phyloP scores from a whole-genome alignment of 2,797 vertebrate genomes.

The Gymnocypris eckloni region DNA sequence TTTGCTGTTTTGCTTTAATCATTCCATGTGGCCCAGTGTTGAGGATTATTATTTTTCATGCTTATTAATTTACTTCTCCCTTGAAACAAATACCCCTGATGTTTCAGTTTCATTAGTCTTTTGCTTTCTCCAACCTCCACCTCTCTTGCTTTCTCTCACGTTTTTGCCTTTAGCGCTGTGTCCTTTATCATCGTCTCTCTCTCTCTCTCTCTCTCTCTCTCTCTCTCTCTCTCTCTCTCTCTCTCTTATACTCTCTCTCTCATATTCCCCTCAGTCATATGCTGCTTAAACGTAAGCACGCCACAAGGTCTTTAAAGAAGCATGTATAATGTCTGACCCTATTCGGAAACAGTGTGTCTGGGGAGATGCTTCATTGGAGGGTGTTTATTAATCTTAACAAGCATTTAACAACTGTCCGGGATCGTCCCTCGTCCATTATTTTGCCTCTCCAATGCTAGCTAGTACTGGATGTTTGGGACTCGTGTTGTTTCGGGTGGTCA shows the following conservation, averaged over 20 bases:
- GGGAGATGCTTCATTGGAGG: conserved; percentile 59
- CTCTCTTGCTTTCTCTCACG: conserved; percentile 6
- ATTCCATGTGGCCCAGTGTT: conserved; percentile 63
- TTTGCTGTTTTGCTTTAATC: conserved; percentile 66
- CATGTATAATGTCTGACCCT: conserved; percentile 52
- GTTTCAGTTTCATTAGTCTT: conserved; percentile 66
- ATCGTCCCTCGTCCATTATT: conserved; percentile 21
- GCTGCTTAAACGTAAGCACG: conserved; percentile 22
- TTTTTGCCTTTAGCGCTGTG: neutral
- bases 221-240: neutral
- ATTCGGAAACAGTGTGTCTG: conserved; percentile 47
- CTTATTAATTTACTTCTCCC: conserved; percentile 72
- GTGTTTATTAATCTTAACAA: conserved; percentile 61
- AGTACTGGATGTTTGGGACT: conserved; percentile 9
- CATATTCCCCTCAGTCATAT: conserved; percentile 20
- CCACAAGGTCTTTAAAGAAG: conserved; percentile 44
- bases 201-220: neutral
- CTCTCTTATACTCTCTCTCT: neutral
- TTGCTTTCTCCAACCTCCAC: conserved; percentile 18
- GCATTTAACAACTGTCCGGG: conserved; percentile 36
- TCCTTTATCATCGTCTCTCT: conserved; percentile 6
- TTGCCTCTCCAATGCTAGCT: conserved; percentile 1
- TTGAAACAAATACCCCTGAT: conserved; percentile 71
- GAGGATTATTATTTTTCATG: conserved; percentile 70
- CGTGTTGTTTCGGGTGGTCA: conserved; percentile 20